Base-by-base conservation (phyloP, 1,140 invertebrate genomes). In the Varroa destructor region DNA sequence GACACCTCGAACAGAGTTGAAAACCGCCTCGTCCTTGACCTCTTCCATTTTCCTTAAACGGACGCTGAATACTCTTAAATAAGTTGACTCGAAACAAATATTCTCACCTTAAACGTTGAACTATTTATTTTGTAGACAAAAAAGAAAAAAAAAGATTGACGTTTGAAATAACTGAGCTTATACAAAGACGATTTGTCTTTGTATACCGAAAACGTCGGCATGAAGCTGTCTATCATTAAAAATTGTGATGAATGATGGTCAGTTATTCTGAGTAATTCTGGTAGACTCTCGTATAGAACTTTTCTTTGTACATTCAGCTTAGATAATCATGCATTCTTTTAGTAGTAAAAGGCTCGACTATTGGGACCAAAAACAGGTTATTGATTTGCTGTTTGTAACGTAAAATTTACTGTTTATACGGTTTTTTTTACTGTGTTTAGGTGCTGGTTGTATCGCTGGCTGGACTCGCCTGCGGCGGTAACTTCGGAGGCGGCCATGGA, bases 371-470 rank as follows among this genome's bases (percentile, higher is more conserved):
- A 42, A 25, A 25, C 25, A 25, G 25, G 25, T 25, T 25, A 25
- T 25, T 25, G 25, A 25, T 25, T 25, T 25, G 25, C 25, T 25
- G 25, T 25, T 25, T 25, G 25, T 25, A 25, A 25, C 25, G 25
- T 25, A 25, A 25, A 25, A 25, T 25, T 25, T 25, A 25, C 25
- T 25, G 3, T 36, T 58, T 12, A 58, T 37, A 12, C 40, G 57
- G 3, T 42, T 40, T 67, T n/a, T 67, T 8, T 14, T 43, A 1
- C 40, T 67, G 40, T 25, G 61, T 67, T 46, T 67, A 43, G 40
- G 40, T 43, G 57, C 12, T 58, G 40, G 61, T 67, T 12, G 61
- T 67, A 43, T 67, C 40, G 14, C 37, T 67, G 61, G 46, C 61
- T 37, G 46, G 40, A 46, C 40, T 67, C 40, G 61, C 61, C 14